phyloP scores from a whole-genome alignment of 2,797 vertebrate genomes.

The Eremophila alpestris region DNA sequence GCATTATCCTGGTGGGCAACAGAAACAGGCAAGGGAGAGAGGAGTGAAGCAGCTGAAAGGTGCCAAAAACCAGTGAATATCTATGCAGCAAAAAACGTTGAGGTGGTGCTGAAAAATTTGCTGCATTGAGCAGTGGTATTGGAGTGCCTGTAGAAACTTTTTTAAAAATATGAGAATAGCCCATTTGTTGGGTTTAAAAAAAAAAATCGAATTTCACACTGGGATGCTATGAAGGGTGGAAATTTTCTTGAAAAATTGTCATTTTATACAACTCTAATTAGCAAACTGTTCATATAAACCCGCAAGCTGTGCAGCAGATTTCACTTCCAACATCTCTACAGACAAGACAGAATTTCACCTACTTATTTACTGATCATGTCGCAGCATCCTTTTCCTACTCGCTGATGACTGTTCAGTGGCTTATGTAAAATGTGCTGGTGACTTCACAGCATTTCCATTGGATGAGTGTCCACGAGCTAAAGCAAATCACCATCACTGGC shows the following conservation, averaged over 20 bases:
- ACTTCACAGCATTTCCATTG: slow-evolving; percentile 16
- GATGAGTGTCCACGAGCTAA: slow-evolving; percentile 2
- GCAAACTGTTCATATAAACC: slow-evolving; percentile 72
- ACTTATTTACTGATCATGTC: slow-evolving; percentile 67
- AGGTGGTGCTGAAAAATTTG: slow-evolving; percentile 6
- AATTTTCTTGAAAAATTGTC: slow-evolving; percentile 69
- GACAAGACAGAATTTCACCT: slow-evolving; percentile 67
- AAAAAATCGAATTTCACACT: slow-evolving; percentile 38
- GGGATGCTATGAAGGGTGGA: slow-evolving; percentile 57
- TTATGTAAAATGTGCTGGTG: slow-evolving; percentile 53
- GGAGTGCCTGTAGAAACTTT: slow-evolving; percentile 16
- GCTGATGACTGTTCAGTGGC: slow-evolving; percentile 18
- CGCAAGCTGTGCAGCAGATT: slow-evolving; percentile 69
- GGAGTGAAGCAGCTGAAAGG: slow-evolving; percentile 25
- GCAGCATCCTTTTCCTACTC: slow-evolving; percentile 43
- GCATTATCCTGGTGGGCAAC: slow-evolving; percentile 50
- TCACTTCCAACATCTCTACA: slow-evolving; percentile 64
- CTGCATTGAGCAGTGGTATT: not conserved
- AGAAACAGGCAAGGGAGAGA: slow-evolving; percentile 44
- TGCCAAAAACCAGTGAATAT: slow-evolving; percentile 24
- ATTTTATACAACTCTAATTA: slow-evolving; percentile 70
- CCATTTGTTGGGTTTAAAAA: slow-evolving; percentile 43
- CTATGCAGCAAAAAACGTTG: not conserved
- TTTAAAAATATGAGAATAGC: slow-evolving; percentile 31
- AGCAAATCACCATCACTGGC: slow-evolving; percentile 32